Percentiles rank a stretch among this genome's conserved stretches.
Conservation (phyloP, 2,113 vertebrate genomes). For the Geococcyx californianus region DNA sequence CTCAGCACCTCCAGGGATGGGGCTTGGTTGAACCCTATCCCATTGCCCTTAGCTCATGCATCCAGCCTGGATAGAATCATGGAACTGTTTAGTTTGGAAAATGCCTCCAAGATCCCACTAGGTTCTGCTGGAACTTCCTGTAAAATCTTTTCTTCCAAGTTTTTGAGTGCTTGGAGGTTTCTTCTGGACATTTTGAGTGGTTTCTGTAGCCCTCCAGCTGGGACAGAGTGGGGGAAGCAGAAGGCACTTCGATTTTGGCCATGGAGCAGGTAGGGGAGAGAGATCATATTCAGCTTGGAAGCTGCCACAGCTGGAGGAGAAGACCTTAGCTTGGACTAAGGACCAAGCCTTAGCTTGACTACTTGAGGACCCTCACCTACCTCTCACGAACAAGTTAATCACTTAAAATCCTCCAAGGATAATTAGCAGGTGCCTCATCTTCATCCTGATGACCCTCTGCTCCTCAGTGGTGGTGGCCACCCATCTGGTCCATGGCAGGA, state of each 20-base stretch:
- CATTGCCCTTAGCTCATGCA: too few species aligned
- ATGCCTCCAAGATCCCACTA: background rate
- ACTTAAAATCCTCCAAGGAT: background rate
- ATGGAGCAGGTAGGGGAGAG: too few species aligned
- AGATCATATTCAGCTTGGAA: accelerated
- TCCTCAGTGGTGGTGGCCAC: background rate
- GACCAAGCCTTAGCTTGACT: too few species aligned
- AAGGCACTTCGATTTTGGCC: background rate
- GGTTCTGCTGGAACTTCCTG: background rate
- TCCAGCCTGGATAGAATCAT: too few species aligned
- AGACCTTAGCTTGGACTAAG: too few species aligned
- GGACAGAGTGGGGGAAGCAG: background rate
- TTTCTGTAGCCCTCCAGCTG: background rate
- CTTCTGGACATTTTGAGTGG: background rate
- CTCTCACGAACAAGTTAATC: background rate
- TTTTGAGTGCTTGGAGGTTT: background rate
- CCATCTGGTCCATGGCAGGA: too few species aligned
- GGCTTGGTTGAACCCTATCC: too few species aligned
- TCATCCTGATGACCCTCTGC: too few species aligned
- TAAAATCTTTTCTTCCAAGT: background rate
- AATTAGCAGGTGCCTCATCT: background rate
- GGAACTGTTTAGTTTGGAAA: too few species aligned
- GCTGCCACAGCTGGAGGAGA: too few species aligned
- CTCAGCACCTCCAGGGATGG: too few species aligned
- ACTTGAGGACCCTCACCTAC: background rate